Percentiles rank a stretch among this genome's conserved stretches.
These are phyloP conservation scores for Pelodiscus sinensis DNA, from an alignment of 2,113 vertebrate genomes.

Conservation along the genomic window DNA sequence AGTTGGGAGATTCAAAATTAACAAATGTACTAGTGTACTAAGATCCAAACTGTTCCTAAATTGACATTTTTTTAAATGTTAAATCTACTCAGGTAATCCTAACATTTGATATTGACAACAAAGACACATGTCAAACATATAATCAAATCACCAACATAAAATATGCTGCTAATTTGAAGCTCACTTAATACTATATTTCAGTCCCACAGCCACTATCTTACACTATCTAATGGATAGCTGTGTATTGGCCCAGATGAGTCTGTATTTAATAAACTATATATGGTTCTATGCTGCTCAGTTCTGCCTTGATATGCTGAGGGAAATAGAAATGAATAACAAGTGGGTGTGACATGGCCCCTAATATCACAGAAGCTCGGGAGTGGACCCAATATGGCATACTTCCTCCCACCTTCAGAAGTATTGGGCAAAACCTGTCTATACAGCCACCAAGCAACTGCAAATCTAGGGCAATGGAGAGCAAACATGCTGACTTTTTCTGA, in stretches of 20 bases:
- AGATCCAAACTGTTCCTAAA: background rate
- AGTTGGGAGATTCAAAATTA: background rate
- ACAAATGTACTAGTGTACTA: background rate
- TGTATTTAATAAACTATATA: background rate
- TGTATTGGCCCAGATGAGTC: background rate
- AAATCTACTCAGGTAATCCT: background rate
- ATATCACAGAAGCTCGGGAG: background rate
- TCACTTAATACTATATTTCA: background rate
- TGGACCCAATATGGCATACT: rapidly evolving
- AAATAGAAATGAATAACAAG: background rate
- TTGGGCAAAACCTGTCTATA: rapidly evolving
- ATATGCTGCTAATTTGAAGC: conserved; percentile 13
- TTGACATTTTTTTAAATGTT: background rate
- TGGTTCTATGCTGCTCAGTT: background rate
- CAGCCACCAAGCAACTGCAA: rapidly evolving
- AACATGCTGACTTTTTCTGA: background rate
- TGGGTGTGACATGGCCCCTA: background rate
- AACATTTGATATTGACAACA: background rate
- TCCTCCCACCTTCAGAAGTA: background rate
- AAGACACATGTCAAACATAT: background rate
- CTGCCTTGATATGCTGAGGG: background rate
- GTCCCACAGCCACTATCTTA: background rate
- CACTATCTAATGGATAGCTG: background rate
- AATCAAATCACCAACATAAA: background rate
- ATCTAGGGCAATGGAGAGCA: background rate